phyloP scores from a whole-genome alignment of 1,140 invertebrate species.

The Brachionus plicatilis region DNA sequence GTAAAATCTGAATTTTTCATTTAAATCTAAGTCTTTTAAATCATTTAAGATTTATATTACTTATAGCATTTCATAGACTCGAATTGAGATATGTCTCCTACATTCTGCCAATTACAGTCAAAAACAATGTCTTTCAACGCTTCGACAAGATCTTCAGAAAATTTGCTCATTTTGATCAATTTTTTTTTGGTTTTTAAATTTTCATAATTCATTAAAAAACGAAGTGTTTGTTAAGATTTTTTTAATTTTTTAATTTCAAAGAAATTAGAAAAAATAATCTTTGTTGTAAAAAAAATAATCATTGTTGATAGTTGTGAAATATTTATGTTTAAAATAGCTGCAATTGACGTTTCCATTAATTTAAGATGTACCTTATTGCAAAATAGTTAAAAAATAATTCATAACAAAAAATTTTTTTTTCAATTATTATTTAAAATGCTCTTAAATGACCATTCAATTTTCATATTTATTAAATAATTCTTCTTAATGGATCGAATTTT shows the following conservation, averaged over 20 bases:
- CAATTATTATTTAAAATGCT: too few species aligned
- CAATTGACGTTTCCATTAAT: too few species aligned
- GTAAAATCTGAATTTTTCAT: background rate
- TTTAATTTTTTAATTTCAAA: background rate
- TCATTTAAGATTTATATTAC: background rate
- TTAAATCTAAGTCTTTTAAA: background rate
- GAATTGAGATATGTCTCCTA: constrained; percentile 13
- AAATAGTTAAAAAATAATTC: too few species aligned
- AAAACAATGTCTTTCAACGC: constrained; percentile 28
- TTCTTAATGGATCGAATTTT: too few species aligned
- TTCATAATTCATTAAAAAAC: background rate
- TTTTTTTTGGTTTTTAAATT: background rate
- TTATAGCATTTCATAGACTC: constrained; percentile 22
- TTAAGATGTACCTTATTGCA: too few species aligned
- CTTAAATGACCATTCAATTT: too few species aligned
- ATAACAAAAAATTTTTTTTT: too few species aligned
- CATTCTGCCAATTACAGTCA: constrained; percentile 40
- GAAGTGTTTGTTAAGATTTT: background rate
- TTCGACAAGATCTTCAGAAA: constrained; percentile 19
- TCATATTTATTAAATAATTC: too few species aligned
- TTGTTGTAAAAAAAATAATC: too few species aligned
- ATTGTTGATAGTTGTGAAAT: too few species aligned
- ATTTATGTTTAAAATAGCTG: too few species aligned
- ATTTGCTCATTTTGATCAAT: background rate
- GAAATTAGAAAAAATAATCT: too few species aligned